phyloP scores from a whole-genome alignment of 2,797 vertebrate species.

The Pipistrellus pygmaeus region DNA sequence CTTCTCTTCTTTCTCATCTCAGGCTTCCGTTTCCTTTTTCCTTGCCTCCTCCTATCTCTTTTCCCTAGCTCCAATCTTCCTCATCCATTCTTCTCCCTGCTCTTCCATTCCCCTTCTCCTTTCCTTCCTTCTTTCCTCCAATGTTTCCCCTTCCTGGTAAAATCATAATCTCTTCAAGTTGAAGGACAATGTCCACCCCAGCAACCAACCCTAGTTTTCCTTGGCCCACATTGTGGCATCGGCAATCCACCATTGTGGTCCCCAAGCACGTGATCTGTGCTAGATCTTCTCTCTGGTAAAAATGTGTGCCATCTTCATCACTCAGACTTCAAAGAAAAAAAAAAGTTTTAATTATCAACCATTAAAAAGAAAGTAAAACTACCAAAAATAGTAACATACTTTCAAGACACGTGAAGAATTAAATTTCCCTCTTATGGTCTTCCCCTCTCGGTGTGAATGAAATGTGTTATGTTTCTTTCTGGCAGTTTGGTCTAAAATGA shows the following conservation, averaged over 20 bases:
- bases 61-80: neutral
- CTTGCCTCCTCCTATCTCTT: neutral
- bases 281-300: neutral
- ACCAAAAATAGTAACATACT: neutral
- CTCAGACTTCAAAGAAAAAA: slow-evolving; percentile 11
- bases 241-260: neutral
- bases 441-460: slow-evolving; percentile 13
- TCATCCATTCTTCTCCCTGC: neutral
- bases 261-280: neutral
- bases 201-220: neutral
- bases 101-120: neutral
- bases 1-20: neutral
- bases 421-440: slow-evolving; percentile 2
- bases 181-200: neutral
- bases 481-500: slow-evolving; percentile 67
- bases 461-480: slow-evolving; percentile 65
- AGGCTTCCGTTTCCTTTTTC: neutral
- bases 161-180: neutral
- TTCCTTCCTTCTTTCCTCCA: slow-evolving; percentile 10
- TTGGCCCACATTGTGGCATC: neutral
- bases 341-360: neutral
- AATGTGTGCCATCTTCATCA: neutral
- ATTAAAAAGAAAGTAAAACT: neutral
- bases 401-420: slow-evolving; percentile 31
- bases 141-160: neutral